Evolutionary conservation across 2,888 invertebrate species (phyloP), one percentile per base, ranked within the genome.

Genomic region (Synanthedon vespiformis): DNA sequence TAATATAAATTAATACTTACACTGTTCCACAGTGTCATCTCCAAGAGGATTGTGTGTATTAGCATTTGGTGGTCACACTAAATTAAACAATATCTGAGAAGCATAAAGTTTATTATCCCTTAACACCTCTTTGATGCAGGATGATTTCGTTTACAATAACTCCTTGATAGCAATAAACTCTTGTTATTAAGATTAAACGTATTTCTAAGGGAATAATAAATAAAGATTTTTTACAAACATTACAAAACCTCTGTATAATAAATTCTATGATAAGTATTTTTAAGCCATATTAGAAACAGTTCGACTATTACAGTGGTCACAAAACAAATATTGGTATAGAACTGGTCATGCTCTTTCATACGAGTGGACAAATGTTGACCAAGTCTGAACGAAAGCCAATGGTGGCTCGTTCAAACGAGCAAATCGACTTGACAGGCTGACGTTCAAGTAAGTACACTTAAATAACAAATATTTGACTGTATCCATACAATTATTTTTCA

Each of bases 341-440:
- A 61, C 64, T 76, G 82, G 82, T 76, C 81, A 79, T 72, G 70
- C 67, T 63, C 66, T 74, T 74, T 72, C 72, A 61, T 62, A 55
- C 53, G 58, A 50, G 63, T 71, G 59, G 63, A 77, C 71, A 76
- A 80, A 80, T 82, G 74, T 82, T 82, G 80, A 80, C 82, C 72
- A 61, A 77, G 72, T 70, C 64, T 61, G 66, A 67, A 61, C 65
- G 69, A 69, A 73, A 70, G 66, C 63, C 73, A 68, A 70, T 74
- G 61, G 61, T 54, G 67, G 57, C 60, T 48, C 54, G 61, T 74
- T 77, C 61, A 52, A 50, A 44, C 44, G 44, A 1, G 44, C 13
- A 13, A 44, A 14, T 44, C 6, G 6, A 44, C 44, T 44, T 44
- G 44, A 13, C 12, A 6, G 44, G n/a, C 13, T 4, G 13, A 13